Percentiles rank a stretch among this genome's conserved stretches.
Evolutionary conservation across 92 coral and sea anemone species (phyloP).

Genomic region (Porites rus): DNA sequence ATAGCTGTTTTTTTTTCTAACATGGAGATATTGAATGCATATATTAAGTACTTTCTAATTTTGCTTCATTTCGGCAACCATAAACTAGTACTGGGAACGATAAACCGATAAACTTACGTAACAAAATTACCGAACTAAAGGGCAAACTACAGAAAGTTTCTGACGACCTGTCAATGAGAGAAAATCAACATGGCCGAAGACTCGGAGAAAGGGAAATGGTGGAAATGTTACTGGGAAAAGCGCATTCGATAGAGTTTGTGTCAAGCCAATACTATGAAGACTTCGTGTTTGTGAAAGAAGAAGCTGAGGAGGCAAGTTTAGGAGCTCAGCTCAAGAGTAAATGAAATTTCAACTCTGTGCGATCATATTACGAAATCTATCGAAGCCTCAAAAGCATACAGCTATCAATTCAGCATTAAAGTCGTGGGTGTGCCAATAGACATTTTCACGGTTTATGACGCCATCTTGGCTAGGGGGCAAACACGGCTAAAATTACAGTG

Average conservation of each 20-base stretch:
- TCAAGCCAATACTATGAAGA: neutral
- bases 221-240: conserved; percentile 21
- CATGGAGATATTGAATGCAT: no score
- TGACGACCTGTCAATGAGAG: conserved; percentile 19
- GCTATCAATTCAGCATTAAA: conserved; percentile 27
- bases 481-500: no score
- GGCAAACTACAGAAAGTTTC: neutral
- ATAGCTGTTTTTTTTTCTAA: no score
- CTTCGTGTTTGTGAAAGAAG: conserved; percentile 1
- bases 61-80: no score
- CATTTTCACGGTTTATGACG: no score
- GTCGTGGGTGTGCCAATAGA: conserved; percentile 31
- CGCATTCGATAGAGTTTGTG: conserved; percentile 38
- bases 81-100: no score
- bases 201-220: conserved; percentile 10
- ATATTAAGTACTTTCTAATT: no score
- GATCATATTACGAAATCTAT: conserved; percentile 18
- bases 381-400: conserved; percentile 36
- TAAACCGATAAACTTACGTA: neutral
- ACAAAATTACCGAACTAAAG: conserved; percentile 21
- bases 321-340: conserved; percentile 6
- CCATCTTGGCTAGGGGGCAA: no score
- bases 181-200: conserved; percentile 1
- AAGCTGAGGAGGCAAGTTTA: neutral
- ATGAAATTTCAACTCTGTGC: conserved; percentile 5